Percentiles rank a stretch among this genome's conserved stretches.
These are phyloP conservation scores for Rambutsinella grinnellia DNA, from an alignment of 2,888 invertebrate genomes.

Conservation along the genomic window DNA sequence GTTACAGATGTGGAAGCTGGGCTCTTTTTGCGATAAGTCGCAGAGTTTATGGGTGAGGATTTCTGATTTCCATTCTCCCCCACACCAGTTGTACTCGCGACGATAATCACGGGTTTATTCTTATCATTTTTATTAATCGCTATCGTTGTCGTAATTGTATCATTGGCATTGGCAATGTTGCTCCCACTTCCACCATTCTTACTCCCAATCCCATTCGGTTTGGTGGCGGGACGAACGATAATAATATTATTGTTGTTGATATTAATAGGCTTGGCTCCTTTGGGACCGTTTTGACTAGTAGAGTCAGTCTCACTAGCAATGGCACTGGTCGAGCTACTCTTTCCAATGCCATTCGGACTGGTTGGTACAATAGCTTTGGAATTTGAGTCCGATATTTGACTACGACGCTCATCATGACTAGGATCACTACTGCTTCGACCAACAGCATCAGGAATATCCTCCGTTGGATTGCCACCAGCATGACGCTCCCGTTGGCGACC, in stretches of 20 bases:
- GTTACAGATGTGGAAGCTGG: constrained; percentile 17
- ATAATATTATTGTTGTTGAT: constrained; percentile 46
- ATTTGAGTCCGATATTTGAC: background rate
- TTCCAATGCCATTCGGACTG: background rate
- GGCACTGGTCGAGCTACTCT: constrained; percentile 9
- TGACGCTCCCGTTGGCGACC: constrained; percentile 16
- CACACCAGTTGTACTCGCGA: constrained; percentile 25
- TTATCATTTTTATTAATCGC: constrained; percentile 31
- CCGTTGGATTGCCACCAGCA: constrained; percentile 1
- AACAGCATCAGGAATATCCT: background rate
- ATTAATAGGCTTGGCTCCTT: constrained; percentile 9
- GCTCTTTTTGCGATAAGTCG: constrained; percentile 41
- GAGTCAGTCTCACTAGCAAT: background rate
- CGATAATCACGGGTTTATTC: constrained; percentile 38
- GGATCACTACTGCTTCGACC: background rate
- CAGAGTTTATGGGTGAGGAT: constrained; percentile 12
- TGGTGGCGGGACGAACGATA: constrained; percentile 14
- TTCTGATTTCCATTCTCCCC: constrained; percentile 36
- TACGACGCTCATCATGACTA: constrained; percentile 1
- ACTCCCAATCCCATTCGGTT: constrained; percentile 40
- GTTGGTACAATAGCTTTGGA: background rate
- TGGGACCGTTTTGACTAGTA: constrained; percentile 9
- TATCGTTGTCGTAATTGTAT: background rate
- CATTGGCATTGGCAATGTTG: constrained; percentile 31
- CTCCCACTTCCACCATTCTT: background rate